A percentile compares a stretch with the other conserved stretches of the same genome.
Evolutionary conservation across 2,113 vertebrate genomes (phyloP).

Genomic region (Aphyosemion australe): DNA sequence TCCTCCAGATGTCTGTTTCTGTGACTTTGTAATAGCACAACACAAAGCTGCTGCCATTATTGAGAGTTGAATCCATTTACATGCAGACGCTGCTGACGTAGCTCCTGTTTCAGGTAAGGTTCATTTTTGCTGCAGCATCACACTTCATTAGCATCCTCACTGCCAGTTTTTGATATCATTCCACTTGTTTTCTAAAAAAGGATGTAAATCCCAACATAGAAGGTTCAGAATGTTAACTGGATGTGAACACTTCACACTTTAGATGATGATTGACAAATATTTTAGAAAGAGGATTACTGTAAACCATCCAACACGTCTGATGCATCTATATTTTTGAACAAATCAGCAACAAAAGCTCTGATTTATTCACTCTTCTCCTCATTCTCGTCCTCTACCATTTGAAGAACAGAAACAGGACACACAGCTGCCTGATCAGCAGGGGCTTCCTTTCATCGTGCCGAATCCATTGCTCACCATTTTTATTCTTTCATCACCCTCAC

Average conservation of each 20-base stretch:
- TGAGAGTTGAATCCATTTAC: constrained; percentile 82
- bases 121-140: no score
- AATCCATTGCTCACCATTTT: constrained; percentile 57
- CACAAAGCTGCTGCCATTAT: constrained; percentile 70
- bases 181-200: constrained; percentile 32
- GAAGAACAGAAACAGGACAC: constrained; percentile 66
- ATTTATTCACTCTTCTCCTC: constrained; percentile 33
- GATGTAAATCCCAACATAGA: constrained; percentile 42
- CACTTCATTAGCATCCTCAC: constrained; percentile 14
- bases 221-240: constrained; percentile 62
- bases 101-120: no score
- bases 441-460: constrained; percentile 59
- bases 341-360: constrained; percentile 82
- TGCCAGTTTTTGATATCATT: constrained; percentile 40
- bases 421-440: constrained; percentile 83
- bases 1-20: constrained; percentile 34
- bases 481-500: constrained; percentile 61
- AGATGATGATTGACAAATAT: constrained; percentile 42
- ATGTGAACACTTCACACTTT: constrained; percentile 43
- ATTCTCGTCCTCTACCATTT: constrained; percentile 49
- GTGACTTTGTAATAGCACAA: constrained; percentile 74
- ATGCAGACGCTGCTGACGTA: constrained; percentile 92
- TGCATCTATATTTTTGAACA: constrained; percentile 61
- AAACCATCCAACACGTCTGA: background rate
- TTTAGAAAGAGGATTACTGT: constrained; percentile 27